A percentile compares a stretch with the other conserved stretches of the same genome.
Evolutionary conservation across 2,888 invertebrate genomes (phyloP).

Genomic region (Eupelmus urozonus): DNA sequence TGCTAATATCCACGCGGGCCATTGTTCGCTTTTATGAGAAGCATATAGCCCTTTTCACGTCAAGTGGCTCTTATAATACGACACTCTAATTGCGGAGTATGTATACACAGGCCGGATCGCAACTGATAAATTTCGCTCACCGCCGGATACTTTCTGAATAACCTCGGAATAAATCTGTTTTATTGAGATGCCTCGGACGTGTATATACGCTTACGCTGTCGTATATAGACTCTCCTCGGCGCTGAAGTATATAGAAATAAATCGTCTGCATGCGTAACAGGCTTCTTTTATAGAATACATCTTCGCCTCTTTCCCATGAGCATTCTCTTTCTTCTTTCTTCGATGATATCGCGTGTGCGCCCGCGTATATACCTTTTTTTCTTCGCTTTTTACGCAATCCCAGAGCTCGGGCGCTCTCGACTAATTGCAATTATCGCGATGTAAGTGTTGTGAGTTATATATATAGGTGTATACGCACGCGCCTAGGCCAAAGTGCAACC

Average conservation of each 20-base stretch:
- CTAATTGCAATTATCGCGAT: slow-evolving; percentile 5
- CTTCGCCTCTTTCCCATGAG: neutral
- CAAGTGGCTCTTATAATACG: slow-evolving; percentile 1
- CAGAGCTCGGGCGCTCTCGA: neutral
- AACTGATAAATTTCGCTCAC: slow-evolving; percentile 6
- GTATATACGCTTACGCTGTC: no score
- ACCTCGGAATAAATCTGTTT: no score
- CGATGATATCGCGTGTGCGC: slow-evolving; percentile 4
- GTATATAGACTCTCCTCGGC: no score
- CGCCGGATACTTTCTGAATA: no score
- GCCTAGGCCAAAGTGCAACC: neutral
- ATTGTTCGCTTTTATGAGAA: slow-evolving; percentile 6
- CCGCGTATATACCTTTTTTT: neutral
- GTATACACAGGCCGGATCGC: neutral
- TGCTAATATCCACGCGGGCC: neutral
- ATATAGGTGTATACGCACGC: neutral
- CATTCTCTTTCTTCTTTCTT: slow-evolving; percentile 1
- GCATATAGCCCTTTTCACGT: slow-evolving; percentile 8
- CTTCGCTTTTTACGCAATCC: slow-evolving; percentile 7
- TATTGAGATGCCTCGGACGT: no score
- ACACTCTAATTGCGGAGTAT: slow-evolving; percentile 5
- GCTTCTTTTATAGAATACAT: neutral
- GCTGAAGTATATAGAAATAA: no score
- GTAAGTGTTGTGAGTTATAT: neutral
- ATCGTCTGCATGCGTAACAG: neutral